phyloP scores from a whole-genome alignment of 2,113 vertebrate species.

The Myiagra hebetior region DNA sequence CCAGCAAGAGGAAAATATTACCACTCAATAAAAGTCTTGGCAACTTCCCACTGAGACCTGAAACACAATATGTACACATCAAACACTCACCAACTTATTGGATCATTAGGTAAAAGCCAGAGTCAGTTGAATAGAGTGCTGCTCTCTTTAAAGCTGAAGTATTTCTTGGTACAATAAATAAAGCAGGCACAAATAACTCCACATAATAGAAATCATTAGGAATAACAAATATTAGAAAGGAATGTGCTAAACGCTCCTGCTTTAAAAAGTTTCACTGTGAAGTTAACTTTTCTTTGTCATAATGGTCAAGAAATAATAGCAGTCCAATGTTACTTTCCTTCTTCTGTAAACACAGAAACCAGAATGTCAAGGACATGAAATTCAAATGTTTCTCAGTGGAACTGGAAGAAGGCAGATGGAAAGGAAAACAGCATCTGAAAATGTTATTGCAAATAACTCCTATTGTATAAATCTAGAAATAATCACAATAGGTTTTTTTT shows the following conservation, averaged over 20 bases:
- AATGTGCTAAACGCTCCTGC: background rate
- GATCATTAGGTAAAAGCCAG: slow-evolving; percentile 66
- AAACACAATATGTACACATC: slow-evolving; percentile 43
- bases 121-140: slow-evolving; percentile 51
- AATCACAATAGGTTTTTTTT: background rate
- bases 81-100: slow-evolving; percentile 62
- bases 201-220: background rate
- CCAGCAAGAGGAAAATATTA: slow-evolving; percentile 59
- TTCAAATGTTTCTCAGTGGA: background rate
- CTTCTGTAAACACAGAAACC: background rate
- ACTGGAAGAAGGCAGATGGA: background rate
- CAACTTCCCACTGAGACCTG: slow-evolving; percentile 51
- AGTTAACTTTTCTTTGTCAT: background rate
- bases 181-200: background rate
- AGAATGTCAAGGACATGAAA: background rate
- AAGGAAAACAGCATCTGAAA: background rate
- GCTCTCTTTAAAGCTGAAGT: slow-evolving; percentile 21
- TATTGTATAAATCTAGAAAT: background rate
- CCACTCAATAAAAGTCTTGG: slow-evolving; percentile 60
- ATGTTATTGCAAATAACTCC: background rate
- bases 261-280: background rate
- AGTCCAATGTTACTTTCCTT: background rate
- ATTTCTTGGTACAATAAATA: slow-evolving; percentile 35
- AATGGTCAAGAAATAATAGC: background rate
- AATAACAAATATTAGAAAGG: background rate